phyloP scores from a whole-genome alignment of 37 sponge, comb jelly and placozoan species.

The Cliona cf. orientalis region DNA sequence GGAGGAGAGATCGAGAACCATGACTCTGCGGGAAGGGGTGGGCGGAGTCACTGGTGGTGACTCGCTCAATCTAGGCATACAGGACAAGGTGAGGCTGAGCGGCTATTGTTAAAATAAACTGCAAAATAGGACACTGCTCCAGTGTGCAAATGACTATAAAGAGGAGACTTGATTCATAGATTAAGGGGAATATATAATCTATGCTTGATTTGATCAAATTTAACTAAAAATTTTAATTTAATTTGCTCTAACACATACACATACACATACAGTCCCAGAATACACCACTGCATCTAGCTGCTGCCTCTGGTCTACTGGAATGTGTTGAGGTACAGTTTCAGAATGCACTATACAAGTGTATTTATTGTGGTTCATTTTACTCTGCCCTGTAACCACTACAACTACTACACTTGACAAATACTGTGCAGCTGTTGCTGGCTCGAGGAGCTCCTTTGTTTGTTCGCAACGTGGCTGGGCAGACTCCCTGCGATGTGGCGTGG shows the following conservation, averaged over 20 bases:
- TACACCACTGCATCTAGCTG: conserved; percentile 83
- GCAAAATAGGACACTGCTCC: no score
- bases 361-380: neutral
- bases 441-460: conserved; percentile 69
- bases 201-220: no score
- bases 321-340: conserved; percentile 94
- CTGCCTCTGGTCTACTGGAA: conserved; percentile 70
- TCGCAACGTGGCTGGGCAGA: conserved; percentile 68
- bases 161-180: no score
- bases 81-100: conserved; percentile 38
- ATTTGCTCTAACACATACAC: neutral
- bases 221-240: neutral
- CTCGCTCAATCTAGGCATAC: conserved; percentile 37
- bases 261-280: conserved; percentile 45
- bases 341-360: neutral
- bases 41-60: neutral
- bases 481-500: conserved; percentile 71
- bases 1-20: neutral
- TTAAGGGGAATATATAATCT: no score
- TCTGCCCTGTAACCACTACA: neutral
- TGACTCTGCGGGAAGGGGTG: neutral
- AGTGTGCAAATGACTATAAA: no score
- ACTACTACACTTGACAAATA: neutral
- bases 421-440: conserved; percentile 76
- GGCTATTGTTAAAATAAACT: no score